A percentile compares a stretch with the other conserved stretches of the same genome.
phyloP scores from a whole-genome alignment of 35 echinoderm and acorn worm genomes.

The Apostichopus californicus region DNA sequence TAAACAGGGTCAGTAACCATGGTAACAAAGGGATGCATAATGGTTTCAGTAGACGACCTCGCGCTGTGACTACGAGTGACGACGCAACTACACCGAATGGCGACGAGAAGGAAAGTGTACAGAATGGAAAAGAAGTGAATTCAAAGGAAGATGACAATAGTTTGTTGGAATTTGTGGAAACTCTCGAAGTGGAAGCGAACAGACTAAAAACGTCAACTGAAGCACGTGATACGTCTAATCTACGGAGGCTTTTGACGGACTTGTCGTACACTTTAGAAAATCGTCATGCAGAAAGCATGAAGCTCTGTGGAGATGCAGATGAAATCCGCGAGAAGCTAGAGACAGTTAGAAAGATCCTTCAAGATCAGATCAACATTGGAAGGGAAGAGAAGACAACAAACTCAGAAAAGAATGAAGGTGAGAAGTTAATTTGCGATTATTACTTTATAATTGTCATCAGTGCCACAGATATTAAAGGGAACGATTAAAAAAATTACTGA shows the following conservation, averaged over 20 bases:
- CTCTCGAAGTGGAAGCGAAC: neutral
- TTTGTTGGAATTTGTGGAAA: constrained; percentile 16
- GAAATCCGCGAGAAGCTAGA: constrained; percentile 16
- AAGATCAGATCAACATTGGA: constrained; percentile 42
- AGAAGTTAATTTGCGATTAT: neutral
- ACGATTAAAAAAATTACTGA: no score
- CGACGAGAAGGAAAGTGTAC: neutral
- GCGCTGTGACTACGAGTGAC: neutral
- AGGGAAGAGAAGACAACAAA: neutral
- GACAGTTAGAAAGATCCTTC: constrained; percentile 7
- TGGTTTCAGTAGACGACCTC: neutral
- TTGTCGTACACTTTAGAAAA: constrained; percentile 22
- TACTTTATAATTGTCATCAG: no score
- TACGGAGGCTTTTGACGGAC: constrained; percentile 14
- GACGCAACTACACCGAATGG: neutral
- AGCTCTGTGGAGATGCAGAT: constrained; percentile 25
- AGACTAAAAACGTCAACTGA: neutral
- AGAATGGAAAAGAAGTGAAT: neutral
- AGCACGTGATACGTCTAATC: neutral
- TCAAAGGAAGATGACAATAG: neutral
- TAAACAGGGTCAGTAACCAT: neutral
- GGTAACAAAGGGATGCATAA: neutral
- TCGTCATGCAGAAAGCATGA: constrained; percentile 34
- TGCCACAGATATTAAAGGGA: no score
- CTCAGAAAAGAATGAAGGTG: neutral